phyloP scores from a whole-genome alignment of 2,888 invertebrate genomes.

The Arrhopalites spinosus region DNA sequence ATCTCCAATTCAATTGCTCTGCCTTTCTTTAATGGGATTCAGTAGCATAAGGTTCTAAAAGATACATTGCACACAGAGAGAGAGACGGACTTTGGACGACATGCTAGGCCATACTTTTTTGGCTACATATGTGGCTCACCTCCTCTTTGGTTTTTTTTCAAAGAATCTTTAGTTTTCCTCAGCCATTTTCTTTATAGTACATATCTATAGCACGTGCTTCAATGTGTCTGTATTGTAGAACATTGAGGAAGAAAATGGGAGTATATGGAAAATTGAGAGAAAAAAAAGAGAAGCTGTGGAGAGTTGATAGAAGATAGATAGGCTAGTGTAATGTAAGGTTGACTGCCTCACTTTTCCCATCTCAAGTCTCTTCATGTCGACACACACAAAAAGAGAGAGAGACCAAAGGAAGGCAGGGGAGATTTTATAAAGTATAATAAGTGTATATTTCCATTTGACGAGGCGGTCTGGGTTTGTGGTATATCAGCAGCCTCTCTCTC shows the following conservation, averaged over 20 bases:
- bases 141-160: background rate
- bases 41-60: conserved; percentile 10
- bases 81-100: background rate
- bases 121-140: background rate
- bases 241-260: background rate
- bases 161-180: background rate
- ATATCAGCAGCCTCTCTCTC: background rate
- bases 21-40: conserved; percentile 20
- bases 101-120: background rate
- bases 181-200: background rate
- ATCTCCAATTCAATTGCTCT: conserved; percentile 52
- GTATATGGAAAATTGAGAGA: background rate
- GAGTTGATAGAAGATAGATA: background rate
- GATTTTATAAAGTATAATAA: conserved; percentile 38
- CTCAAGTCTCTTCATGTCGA: background rate
- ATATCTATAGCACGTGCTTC: background rate
- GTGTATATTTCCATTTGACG: conserved; percentile 37
- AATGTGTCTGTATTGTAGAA: background rate
- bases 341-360: background rate
- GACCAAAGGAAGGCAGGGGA: too few relatives aligned
- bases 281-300: background rate
- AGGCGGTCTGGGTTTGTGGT: background rate
- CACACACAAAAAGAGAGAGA: background rate
- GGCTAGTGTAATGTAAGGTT: background rate
- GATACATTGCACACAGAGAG: background rate